Evolutionary conservation across 2,888 invertebrate species (phyloP).

Genomic region (Tubulanus polymorphus): DNA sequence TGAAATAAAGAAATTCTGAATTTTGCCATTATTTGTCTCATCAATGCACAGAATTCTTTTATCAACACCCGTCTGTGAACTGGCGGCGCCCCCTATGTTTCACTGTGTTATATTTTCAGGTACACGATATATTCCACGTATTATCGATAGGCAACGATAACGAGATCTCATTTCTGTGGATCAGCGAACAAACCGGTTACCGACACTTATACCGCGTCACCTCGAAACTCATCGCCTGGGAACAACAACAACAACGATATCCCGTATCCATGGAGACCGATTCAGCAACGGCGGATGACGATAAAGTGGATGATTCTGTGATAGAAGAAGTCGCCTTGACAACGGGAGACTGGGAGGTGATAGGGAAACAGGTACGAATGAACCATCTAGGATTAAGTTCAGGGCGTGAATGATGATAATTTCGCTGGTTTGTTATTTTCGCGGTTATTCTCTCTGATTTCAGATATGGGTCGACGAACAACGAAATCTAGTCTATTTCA

Average conservation of each 20-base stretch:
- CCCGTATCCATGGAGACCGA: too few species aligned
- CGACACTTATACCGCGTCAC: conserved; percentile 70
- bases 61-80: conserved; percentile 1
- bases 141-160: conserved; percentile 61
- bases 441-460: conserved; percentile 13
- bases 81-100: neutral
- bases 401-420: neutral
- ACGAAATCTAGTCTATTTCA: conserved; percentile 80
- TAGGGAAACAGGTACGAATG: conserved; percentile 61
- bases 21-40: too few species aligned
- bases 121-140: conserved; percentile 82
- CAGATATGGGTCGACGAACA: conserved; percentile 79
- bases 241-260: too few species aligned
- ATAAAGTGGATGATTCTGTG: too few species aligned
- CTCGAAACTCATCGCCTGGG: conserved; percentile 20
- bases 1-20: too few species aligned
- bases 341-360: conserved; percentile 89
- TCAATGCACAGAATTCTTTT: too few species aligned
- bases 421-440: conserved; percentile 4
- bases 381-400: too few species aligned
- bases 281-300: too few species aligned
- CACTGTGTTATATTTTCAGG: conserved; percentile 43
- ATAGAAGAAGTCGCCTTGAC: conserved; percentile 61
- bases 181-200: conserved; percentile 85
- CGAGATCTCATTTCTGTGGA: conserved; percentile 76